Base-by-base conservation (phyloP, 1,140 invertebrate species). In the Musca domestica region DNA sequence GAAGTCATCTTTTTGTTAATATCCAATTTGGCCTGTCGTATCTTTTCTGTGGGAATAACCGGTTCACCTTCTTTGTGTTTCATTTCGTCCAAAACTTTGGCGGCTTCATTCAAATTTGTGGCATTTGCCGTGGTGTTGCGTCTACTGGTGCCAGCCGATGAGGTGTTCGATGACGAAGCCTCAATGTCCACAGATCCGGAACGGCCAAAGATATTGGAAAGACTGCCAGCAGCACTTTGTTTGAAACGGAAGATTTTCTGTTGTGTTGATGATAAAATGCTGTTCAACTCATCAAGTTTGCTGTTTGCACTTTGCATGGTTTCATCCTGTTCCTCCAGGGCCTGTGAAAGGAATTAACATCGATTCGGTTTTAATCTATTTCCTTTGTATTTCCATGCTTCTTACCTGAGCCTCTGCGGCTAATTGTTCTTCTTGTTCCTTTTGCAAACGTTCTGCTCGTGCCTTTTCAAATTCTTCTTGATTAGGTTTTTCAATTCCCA, bases 161-260 rank as follows among this genome's bases (percentile, higher is more conserved):
- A 85, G 83, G 5, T 83, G 75, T 3, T 81, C 73, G 30, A 78
- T 80, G 66, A 81, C 0, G 56, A 19, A 10, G n/a, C 19, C 17
- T 19, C 27, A 17, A 30, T 41, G 34, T 71, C 48, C 10, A 70
- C 61, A 20, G 68, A 70, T n/a, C 49, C 63, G 20, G 56, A 67
- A 6, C 74, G 67, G 3, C 71, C 61, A 25, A 81, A 80, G 9
- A 79, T 76, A 23, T 75, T 80, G 3, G 73, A 73, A 3, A 80
- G 49, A n/a, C 76, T 81, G 66, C 75, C 75, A 25, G 74, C 73
- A 4, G 77, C 75, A 23, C 72, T 74, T 23, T 80, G 91, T 86
- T 95, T 96, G 71, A 97, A 89, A 76, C 88, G 89, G 83, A 94
- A 95, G 51, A 98, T 83, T 83, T 94, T 94, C 67, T 90, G 91